Conservation (phyloP, 1,140 invertebrate species). For the Pogonomyrmex barbatus region DNA sequence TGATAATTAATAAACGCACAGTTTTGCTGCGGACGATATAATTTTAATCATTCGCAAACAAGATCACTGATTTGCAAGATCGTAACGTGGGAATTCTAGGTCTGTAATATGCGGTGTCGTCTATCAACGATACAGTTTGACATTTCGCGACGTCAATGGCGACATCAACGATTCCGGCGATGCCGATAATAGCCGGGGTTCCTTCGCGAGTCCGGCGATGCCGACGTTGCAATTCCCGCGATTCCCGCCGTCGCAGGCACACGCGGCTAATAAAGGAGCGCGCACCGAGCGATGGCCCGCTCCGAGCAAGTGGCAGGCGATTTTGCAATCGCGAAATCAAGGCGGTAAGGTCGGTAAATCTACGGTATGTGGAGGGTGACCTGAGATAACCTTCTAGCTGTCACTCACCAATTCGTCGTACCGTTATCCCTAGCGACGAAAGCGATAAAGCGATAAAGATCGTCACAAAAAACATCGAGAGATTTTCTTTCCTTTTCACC, state of each 20-base stretch:
- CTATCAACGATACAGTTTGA: neutral
- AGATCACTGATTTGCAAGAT: neutral
- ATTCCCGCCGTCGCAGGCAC: neutral
- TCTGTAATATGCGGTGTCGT: neutral
- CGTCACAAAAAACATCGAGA: neutral
- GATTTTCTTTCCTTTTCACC: neutral
- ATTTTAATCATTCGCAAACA: neutral
- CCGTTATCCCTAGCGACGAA: conserved; percentile 28
- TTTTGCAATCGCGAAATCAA: conserved; percentile 23
- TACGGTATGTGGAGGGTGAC: conserved; percentile 1
- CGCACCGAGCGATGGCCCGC: too few species aligned
- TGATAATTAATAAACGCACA: neutral
- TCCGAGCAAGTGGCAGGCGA: neutral
- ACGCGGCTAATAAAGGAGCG: neutral
- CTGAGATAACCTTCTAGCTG: conserved; percentile 29
- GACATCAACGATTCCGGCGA: neutral
- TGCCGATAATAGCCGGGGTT: neutral
- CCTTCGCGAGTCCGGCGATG: neutral
- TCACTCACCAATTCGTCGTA: conserved; percentile 10
- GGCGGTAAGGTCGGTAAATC: too few species aligned
- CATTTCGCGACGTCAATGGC: neutral
- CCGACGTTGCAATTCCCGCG: conserved; percentile 13
- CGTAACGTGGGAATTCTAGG: neutral
- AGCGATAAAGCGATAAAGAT: neutral
- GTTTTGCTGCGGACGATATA: neutral